These are phyloP conservation scores for Dysmachus trigonus DNA, from an alignment of 2,888 invertebrate species.

Conservation along the genomic window DNA sequence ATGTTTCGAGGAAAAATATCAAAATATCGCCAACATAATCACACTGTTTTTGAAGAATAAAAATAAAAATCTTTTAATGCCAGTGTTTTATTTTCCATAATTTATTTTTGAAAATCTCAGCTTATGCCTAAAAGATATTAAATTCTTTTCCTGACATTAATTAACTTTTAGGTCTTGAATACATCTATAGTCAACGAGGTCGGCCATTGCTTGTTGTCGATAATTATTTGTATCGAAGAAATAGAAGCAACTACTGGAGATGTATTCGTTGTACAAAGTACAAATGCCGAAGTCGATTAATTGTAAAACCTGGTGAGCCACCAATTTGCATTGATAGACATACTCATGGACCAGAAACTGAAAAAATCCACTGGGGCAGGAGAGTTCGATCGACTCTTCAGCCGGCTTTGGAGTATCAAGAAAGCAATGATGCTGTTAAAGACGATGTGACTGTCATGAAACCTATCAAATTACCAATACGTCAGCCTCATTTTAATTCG, in stretches of 20 bases:
- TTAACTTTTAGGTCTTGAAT: conserved; percentile 53
- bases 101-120: neutral
- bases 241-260: conserved; percentile 58
- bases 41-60: conserved; percentile 41
- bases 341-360: conserved; percentile 56
- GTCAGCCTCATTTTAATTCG: conserved; percentile 53
- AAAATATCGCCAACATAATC: conserved; percentile 52
- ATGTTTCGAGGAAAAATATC: conserved; percentile 51
- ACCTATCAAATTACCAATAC: conserved; percentile 49
- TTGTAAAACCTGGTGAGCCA: conserved; percentile 52
- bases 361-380: conserved; percentile 56
- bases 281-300: conserved; percentile 56
- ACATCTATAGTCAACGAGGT: conserved; percentile 58
- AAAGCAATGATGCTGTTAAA: conserved; percentile 27
- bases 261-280: conserved; percentile 57
- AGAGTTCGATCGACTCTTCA: conserved; percentile 41
- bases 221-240: conserved; percentile 57
- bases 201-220: conserved; percentile 56
- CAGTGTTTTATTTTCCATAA: neutral
- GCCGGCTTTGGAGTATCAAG: neutral
- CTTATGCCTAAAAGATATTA: neutral
- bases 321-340: conserved; percentile 54
- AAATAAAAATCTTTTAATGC: neutral
- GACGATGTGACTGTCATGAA: conserved; percentile 43
- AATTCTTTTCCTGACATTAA: neutral